phyloP scores from a whole-genome alignment of 2,797 vertebrate genomes.

The Valencia hispanica region DNA sequence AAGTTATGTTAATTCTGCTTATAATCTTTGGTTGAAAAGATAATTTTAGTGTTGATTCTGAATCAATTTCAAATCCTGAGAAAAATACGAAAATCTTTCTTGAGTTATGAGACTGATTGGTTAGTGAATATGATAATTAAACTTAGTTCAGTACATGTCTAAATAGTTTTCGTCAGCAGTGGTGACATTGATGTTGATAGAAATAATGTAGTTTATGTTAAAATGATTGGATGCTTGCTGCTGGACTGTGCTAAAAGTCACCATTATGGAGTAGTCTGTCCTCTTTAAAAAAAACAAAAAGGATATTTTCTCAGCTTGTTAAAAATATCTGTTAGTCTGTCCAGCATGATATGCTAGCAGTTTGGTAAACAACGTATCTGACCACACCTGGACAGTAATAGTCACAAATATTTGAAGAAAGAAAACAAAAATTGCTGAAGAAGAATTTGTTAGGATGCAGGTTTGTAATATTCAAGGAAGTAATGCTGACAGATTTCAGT shows the following conservation, averaged over 20 bases:
- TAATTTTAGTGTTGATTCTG: neutral
- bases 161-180: neutral
- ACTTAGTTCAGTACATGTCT: neutral
- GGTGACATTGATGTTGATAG: neutral
- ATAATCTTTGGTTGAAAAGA: neutral
- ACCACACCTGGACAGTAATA: constrained; percentile 19
- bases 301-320: neutral
- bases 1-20: neutral
- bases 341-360: constrained; percentile 12
- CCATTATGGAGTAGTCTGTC: neutral
- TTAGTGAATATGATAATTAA: neutral
- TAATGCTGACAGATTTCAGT: constrained; percentile 41
- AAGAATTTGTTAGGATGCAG: constrained; percentile 27
- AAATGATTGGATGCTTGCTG: neutral
- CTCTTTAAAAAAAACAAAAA: neutral
- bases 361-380: constrained; percentile 3
- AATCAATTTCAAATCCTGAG: neutral
- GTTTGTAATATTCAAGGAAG: constrained; percentile 48
- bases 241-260: neutral
- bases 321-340: neutral
- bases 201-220: neutral
- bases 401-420: constrained; percentile 1
- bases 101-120: neutral
- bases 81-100: neutral
- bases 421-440: neutral